Base-by-base conservation (phyloP, 2,797 vertebrate genomes). In the Leptodactylus fallax region DNA sequence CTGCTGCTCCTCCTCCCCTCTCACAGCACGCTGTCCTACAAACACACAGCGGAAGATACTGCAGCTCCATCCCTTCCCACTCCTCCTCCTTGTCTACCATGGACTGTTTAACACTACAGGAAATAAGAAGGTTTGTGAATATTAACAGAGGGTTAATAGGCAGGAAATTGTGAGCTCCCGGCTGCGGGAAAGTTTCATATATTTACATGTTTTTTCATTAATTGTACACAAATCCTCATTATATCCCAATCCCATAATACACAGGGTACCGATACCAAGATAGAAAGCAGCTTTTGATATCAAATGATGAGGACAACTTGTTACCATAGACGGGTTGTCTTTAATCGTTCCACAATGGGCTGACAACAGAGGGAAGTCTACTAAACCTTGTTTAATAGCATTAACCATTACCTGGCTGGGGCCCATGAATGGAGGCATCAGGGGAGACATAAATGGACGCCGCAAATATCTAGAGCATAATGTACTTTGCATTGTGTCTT, bases 401-500 rank as follows among this genome's bases (percentile, higher is more conserved):
- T 86, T 86, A 86, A 79, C 76, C 77, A 55, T 71, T 71, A 60
- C 17, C 45, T 10, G 17, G n/a, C n/a, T 19, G 5, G 25, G 71
- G 53, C 78, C n/a, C 47, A 36, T 71, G 7, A 80, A 16, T 13
- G 2, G 63, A 47, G 27, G 6, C 19, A 19, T 23, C 21, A 19
- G 71, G 77, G 21, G 56, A 76, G 65, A 61, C 45, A 76, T 77
- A 83, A 80, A 87, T 25, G 74, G 72, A 19, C 27, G 56, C 12
- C 27, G 21, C 81, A 56, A 72, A 82, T 83, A 67, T 84, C 56
- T 19, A 67, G 79, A 67, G 58, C 71, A 36, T 83, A 77, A 79
- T 88, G 87, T 88, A 69, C 60, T 60, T 53, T 79, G 49, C 63
- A 88, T 88, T 88, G 87, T 84, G 81, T 79, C 81, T 79, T 61